phyloP scores from a whole-genome alignment of 2,113 vertebrate species.

The Ceuthmochares aereus region DNA sequence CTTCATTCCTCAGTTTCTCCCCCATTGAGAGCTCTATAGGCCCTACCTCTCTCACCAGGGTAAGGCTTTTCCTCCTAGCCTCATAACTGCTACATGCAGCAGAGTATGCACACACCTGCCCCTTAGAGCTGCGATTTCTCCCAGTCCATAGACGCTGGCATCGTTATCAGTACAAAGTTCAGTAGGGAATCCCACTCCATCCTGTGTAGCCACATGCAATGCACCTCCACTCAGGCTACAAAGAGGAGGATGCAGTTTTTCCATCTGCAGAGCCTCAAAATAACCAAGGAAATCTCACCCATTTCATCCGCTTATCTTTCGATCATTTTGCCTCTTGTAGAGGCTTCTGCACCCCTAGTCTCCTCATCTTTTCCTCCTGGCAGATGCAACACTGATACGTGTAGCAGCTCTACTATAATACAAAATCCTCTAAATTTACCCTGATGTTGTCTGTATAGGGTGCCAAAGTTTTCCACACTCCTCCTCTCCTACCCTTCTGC shows the following conservation, averaged over 20 bases:
- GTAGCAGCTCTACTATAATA: background rate
- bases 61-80: background rate
- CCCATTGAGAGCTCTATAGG: background rate
- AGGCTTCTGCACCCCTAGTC: background rate
- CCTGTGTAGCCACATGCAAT: fast-evolving
- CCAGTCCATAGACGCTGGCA: background rate
- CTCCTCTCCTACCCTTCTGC: background rate
- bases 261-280: background rate
- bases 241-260: background rate
- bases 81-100: fast-evolving
- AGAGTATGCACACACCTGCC: background rate
- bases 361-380: background rate
- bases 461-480: background rate
- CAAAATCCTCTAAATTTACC: background rate
- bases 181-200: background rate
- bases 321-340: background rate
- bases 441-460: fast-evolving
- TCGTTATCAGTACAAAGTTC: background rate
- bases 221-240: background rate
- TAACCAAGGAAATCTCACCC: background rate
- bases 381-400: background rate
- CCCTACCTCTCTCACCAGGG: background rate
- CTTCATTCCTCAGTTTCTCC: background rate
- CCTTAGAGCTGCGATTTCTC: fast-evolving
- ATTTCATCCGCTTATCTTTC: background rate